Conservation (phyloP, 2,113 vertebrate genomes). For the Mesoclemmys tuberculata region DNA sequence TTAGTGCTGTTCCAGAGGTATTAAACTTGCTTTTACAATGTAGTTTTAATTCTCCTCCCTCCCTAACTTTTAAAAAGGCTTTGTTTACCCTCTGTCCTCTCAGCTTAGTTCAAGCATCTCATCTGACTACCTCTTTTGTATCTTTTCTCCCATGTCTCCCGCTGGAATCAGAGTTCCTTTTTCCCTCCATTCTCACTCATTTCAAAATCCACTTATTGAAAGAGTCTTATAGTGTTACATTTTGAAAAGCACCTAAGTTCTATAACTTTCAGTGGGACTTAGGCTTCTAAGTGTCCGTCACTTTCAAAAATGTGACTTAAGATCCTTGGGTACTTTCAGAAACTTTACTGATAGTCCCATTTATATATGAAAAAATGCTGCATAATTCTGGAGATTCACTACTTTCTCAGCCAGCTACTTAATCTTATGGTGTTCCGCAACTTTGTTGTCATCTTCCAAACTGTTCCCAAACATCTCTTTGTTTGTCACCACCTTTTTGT, state of each 20-base stretch:
- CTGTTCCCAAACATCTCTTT: rapidly evolving
- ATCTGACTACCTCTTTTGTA: not conserved
- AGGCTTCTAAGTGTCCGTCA: not conserved
- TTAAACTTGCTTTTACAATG: not conserved
- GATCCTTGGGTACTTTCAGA: not conserved
- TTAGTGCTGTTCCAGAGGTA: not conserved
- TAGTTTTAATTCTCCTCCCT: conserved; percentile 27
- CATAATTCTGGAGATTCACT: not conserved
- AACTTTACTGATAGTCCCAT: not conserved
- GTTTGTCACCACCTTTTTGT: not conserved
- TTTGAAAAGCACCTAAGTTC: not conserved
- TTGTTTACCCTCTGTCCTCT: conserved; percentile 11
- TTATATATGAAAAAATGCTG: not conserved
- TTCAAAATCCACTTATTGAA: not conserved
- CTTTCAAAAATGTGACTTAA: not conserved
- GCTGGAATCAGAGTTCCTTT: not conserved
- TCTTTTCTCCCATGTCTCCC: not conserved
- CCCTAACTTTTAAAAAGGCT: not conserved
- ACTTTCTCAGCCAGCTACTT: not conserved
- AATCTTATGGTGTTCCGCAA: not conserved
- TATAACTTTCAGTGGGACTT: not conserved
- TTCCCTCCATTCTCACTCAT: not conserved
- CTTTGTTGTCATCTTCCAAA: not conserved
- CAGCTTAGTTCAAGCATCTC: not conserved
- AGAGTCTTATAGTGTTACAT: rapidly evolving